phyloP scores from a whole-genome alignment of 1,140 invertebrate genomes.

The Drosophila nasuta region DNA sequence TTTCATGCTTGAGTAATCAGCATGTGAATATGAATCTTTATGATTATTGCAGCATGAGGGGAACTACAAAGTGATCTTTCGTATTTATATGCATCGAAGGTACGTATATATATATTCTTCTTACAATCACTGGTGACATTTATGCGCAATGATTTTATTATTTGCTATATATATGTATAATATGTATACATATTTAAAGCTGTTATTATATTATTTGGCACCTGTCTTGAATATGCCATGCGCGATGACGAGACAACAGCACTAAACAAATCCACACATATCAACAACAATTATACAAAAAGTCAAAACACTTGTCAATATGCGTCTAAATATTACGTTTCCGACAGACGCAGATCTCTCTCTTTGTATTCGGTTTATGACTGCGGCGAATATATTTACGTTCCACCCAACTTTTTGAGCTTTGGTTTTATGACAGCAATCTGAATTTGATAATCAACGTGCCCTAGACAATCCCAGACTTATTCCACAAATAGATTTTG shows the following conservation, averaged over 20 bases:
- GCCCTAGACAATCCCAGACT: background rate
- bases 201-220: conserved; percentile 18
- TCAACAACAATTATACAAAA: conserved; percentile 1
- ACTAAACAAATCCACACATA: conserved; percentile 11
- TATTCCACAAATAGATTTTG: background rate
- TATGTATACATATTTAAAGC: background rate
- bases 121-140: conserved; percentile 6
- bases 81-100: conserved; percentile 12
- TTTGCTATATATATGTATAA: background rate
- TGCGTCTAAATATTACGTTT: conserved; percentile 17
- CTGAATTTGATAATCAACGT: background rate
- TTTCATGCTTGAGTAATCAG: conserved; percentile 31
- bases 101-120: background rate
- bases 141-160: conserved; percentile 17
- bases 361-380: conserved; percentile 10
- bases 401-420: background rate
- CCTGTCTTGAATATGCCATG: conserved; percentile 16
- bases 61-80: conserved; percentile 6
- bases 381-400: background rate
- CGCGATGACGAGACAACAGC: conserved; percentile 15
- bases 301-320: conserved; percentile 30
- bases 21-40: conserved; percentile 18
- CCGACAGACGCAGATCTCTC: conserved; percentile 18
- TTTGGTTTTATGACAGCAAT: conserved; percentile 10
- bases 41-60: conserved; percentile 21